Base-by-base conservation (phyloP, 1,140 invertebrate genomes). In the Elysia chlorotica region DNA sequence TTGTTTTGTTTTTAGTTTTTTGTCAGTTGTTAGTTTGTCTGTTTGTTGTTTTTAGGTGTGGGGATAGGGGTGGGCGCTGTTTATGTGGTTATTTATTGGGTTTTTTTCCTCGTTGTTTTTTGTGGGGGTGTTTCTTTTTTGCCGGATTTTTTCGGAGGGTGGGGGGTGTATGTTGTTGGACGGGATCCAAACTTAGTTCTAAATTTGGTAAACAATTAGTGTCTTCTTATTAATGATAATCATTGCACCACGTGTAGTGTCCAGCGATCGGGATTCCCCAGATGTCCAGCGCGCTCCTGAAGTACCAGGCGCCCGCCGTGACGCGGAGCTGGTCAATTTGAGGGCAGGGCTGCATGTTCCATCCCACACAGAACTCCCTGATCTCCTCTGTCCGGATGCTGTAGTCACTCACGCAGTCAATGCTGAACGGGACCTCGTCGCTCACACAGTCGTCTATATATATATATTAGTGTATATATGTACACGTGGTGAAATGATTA, bases 401-500 rank as follows among this genome's bases (percentile, higher is more conserved):
- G 67, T 81, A 81, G 14, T 71, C 69, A 17, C 59, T 33, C 33
- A 70, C 33, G 33, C 67, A 70, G n/a, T n/a, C n/a, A n/a, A n/a
- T n/a, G n/a, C n/a, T n/a, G n/a, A n/a, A n/a, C n/a, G n/a, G n/a
- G n/a, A n/a, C n/a, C n/a, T n/a, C n/a, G n/a, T n/a, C n/a, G n/a
- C n/a, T n/a, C n/a, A n/a, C n/a, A n/a, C n/a, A n/a, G n/a, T n/a
- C n/a, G n/a, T n/a, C n/a, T n/a, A n/a, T n/a, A n/a, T n/a, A n/a
- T n/a, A n/a, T n/a, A n/a, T n/a, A n/a, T n/a, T n/a, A n/a, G n/a
- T n/a, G n/a, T n/a, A n/a, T n/a, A n/a, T n/a, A n/a, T n/a, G 41
- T 79, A 79, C 65, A 75, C 69, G 77, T 33, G 81, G 81, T 10
- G 80, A 79, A 14, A 81, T 81, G 25, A 82, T 82, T 66, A 80